Evolutionary conservation across 2,113 vertebrate genomes (phyloP).

Genomic region (Myiagra hebetior): DNA sequence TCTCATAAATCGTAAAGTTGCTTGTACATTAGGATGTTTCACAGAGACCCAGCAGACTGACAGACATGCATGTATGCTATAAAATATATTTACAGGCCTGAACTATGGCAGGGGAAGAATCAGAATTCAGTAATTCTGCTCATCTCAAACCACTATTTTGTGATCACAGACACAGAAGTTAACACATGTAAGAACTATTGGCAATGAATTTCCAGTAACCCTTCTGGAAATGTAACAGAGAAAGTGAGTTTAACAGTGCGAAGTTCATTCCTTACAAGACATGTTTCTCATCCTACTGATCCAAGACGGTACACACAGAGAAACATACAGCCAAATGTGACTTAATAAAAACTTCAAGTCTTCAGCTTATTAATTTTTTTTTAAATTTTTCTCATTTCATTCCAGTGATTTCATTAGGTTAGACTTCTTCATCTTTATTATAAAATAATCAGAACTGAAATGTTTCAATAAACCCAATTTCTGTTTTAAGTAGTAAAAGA

Average conservation of each 20-base stretch:
- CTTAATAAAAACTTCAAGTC: slow-evolving; percentile 44
- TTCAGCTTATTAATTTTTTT: slow-evolving; percentile 54
- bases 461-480: slow-evolving; percentile 64
- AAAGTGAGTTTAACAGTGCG: background rate
- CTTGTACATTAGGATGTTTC: background rate
- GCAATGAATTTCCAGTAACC: background rate
- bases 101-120: background rate
- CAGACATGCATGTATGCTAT: background rate
- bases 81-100: background rate
- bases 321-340: background rate
- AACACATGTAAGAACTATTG: background rate
- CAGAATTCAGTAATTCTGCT: background rate
- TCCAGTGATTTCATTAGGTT: slow-evolving; percentile 59
- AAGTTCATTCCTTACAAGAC: background rate
- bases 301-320: background rate
- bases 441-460: slow-evolving; percentile 64
- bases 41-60: background rate
- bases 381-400: slow-evolving; percentile 58
- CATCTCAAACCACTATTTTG: background rate
- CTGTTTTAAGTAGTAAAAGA: slow-evolving; percentile 56
- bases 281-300: slow-evolving; percentile 17
- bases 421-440: slow-evolving; percentile 67
- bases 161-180: background rate
- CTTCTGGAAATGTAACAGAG: background rate
- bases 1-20: background rate